Evolutionary conservation across 2,888 invertebrate species (phyloP), one percentile per base, ranked within the genome.

Genomic region (Gnatocerus cornutus): DNA sequence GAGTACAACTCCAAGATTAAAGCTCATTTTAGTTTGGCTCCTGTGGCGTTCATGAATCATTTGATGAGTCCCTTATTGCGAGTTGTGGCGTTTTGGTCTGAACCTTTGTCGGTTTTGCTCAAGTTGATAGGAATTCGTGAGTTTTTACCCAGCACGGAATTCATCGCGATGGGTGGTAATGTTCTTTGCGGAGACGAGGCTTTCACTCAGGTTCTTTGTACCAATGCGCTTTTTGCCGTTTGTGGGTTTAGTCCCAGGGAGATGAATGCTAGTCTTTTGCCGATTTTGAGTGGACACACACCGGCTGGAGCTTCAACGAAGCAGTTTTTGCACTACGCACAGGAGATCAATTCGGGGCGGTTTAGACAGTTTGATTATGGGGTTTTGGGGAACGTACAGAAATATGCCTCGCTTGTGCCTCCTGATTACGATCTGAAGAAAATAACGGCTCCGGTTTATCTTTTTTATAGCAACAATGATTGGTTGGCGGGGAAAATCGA

Each of bases 301-400:
- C 82, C 82, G 6, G 81, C 80, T 39, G 81, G 80, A 13, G 58
- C 76, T 12, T 87, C 93, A 0, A 87, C 89, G 0, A 88, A 89
- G 76, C 93, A 93, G 80, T 82, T 93, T 5, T 84, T 89, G 3
- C 94, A 94, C 81, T 94, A 88, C 78, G 72, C 73, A 1, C 77
- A 75, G 37, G 52, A 63, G 27, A 73, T 75, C 56, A 64, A 67
- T 16, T 48, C 74, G 1, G 74, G 72, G 3, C 52, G 75, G 37
- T 76, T 80, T 30, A 81, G 88, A 12, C 87, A 89, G 69, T 91
- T 87, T 75, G 89, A 91, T 79, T 85, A 87, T 69, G 90, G 90
- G 7, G 21, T 4, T 3, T 1, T 14, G 6, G 29, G 1, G 8
- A 70, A 70, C 55, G 13, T 66, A 9, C 13, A 48, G n/a, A 56